Evolutionary conservation across 1,140 invertebrate species (phyloP), one percentile per base, ranked within the genome.

Genomic region (Sycophaga agraensis): DNA sequence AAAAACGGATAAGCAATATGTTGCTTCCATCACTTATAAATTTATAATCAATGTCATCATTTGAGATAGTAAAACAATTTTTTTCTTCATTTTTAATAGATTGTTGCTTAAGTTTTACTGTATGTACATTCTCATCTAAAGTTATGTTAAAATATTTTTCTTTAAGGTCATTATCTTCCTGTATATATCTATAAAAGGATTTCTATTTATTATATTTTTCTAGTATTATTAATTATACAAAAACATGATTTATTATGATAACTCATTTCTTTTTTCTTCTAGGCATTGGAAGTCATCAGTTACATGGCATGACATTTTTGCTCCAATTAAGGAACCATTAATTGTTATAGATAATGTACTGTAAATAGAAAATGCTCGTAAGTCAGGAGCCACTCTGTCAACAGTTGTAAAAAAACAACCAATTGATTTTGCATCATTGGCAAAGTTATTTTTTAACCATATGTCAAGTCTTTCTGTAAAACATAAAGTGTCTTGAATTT

Each of bases 1-100:
- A 77, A 69, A 84, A 86, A 66, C 86, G 78, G 66, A 85, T 77
- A 9, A 88, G 68, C 24, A 88, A 68, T 53, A 87, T 79, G 70
- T 85, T 86, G 19, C 82, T 79, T 45, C 82, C 85, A 78, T 87
- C 86, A n/a, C 83, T 81, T 61, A 87, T 73, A 54, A 85, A 80
- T 65, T 82, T 73, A 35, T 70, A 70, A 22, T 54, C 55, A 2
- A n/a, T n/a, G n/a, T 22, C 35, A 7, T 51, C 28, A 21, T 68
- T 56, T 2, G 65, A 21, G 8, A 75, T 21, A n/a, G 71, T 46
- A 22, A 53, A 46, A 22, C 26, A 35, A 16, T 26, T 24, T 12
- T n/a, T 35, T 24, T 42, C 5, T 11, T 55, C 14, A 12, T 14
- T 14, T 4, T 4, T 14, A 50, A 8, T 0, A 46, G 19, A 46